These are phyloP conservation scores for Toxonevra muliebris DNA, from an alignment of 2,888 invertebrate species.

Conservation along the genomic window DNA sequence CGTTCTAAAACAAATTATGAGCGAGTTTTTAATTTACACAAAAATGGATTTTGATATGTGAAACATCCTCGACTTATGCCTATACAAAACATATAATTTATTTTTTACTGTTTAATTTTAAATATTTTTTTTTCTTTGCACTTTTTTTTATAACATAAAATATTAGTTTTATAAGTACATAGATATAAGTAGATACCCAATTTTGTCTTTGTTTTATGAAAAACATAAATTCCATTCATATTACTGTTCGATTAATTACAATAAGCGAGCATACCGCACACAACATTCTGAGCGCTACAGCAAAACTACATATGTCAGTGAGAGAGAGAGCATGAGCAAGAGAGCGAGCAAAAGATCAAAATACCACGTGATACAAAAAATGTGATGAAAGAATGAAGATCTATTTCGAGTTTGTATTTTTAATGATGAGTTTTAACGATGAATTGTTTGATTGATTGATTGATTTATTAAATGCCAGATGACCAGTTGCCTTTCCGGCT, in stretches of 20 bases:
- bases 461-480: conserved; percentile 41
- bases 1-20: too few relatives aligned
- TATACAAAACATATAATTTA: too few relatives aligned
- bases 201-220: too few relatives aligned
- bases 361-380: conserved; percentile 12
- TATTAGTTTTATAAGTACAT: too few relatives aligned
- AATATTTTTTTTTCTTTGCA: too few relatives aligned
- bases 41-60: conserved; percentile 14
- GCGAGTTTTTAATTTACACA: conserved; percentile 23
- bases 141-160: too few relatives aligned
- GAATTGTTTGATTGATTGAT: conserved; percentile 20
- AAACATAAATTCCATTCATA: too few relatives aligned
- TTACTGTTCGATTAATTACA: too few relatives aligned
- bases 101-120: too few relatives aligned
- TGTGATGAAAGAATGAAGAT: not conserved
- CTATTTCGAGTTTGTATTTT: not conserved
- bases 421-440: conserved; percentile 8
- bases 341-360: conserved; percentile 32
- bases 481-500: conserved; percentile 42
- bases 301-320: conserved; percentile 24
- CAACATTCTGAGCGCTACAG: conserved; percentile 6
- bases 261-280: too few relatives aligned
- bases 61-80: too few relatives aligned
- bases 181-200: too few relatives aligned
- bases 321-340: conserved; percentile 38